Evolutionary conservation across 2,797 vertebrate species (phyloP), one percentile per base, ranked within the genome.

Genomic region (Characodon lateralis): DNA sequence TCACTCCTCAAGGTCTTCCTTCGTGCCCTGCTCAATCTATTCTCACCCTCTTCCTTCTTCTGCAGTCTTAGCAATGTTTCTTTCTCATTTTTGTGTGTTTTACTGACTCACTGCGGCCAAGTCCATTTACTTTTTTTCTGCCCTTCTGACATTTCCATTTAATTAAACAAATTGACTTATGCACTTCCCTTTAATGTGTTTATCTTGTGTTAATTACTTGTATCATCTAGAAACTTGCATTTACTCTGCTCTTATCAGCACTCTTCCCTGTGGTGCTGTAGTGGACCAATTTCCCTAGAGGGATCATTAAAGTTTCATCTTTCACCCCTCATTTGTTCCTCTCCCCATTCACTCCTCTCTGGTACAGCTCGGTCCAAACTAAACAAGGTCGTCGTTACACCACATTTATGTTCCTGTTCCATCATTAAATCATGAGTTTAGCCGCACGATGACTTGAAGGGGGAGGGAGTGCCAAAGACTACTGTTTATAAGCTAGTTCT

Each of bases 261-360:
- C 78, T 74, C 73, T 78, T 79, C 77, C 74, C 85, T 50, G 6
- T 74, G 77, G 77, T 72, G 85, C 89, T 69, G 87, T 79, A 88
- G 81, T 83, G 88, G 89, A 86, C 84, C 85, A 39, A 82, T 90
- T 90, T 92, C 93, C 93, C 93, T 83, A 81, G 92, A 88, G 92
- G 88, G 92, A 91, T 93, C 89, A 93, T 94, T 94, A 94, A 93
- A 91, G 92, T 92, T 92, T 93, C 91, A 89, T 93, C 89, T 94
- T 93, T 94, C 90, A 90, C 90, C 89, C 87, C 87, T 92, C 83
- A 82, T 91, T 91, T 88, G 88, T 92, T 92, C 84, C 79, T 82
- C 76, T 85, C 79, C 84, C 83, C 78, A 79, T 84, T 92, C 89
- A 83, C 86, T 89, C 90, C 87, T 90, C 85, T 80, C 78, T 6